Base-by-base conservation (phyloP, 2,113 vertebrate genomes). In the Nyctereutes procyonoides region DNA sequence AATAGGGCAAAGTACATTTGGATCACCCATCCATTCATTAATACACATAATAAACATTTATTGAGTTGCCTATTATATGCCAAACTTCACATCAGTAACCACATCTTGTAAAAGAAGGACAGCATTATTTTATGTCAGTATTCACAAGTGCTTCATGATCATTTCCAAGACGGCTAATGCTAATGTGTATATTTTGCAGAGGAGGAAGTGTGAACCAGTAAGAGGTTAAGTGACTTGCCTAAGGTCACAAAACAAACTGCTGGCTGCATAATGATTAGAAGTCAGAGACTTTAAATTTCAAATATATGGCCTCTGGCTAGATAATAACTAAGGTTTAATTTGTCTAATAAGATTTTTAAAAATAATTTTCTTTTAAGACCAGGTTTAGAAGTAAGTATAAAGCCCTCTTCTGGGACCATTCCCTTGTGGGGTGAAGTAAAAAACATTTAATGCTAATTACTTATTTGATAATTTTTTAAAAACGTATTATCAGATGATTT, bases 371-470 rank as follows among this genome's bases (percentile, higher is more conserved):
- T 96, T 94, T 67, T 62, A 71, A 84, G 79, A 77, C 22, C 24
- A 74, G 38, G 20, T 30, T 71, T 38, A 80, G 15, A 56, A 71
- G 56, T 67, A 95, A 83, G 62, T 38, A n/a, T 10, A 80, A 96
- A 86, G 62, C 67, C 69, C 19, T 82, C 96, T 53, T 62, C 89
- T 16, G 7, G 60, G 35, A 28, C 69, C 13, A 22, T 71, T 95
- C 76, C 55, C 60, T 65, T 80, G 65, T 62, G 92, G 28, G 67
- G 13, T 53, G 83, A 92, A 73, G 63, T 48, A 38, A 38, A 58
- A 76, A 26, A 51, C 48, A 71, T 86, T 80, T 58, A 80, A 95
- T 67, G 69, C 43, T 95, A 96, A 97, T 98, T 93, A 93, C 24
- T 89, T 87, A 81, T 77, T 85, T 95, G 58, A 93, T 95, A 76